These are phyloP conservation scores for Puffinus mauretanicus DNA, from an alignment of 2,113 vertebrate genomes.

Conservation along the genomic window DNA sequence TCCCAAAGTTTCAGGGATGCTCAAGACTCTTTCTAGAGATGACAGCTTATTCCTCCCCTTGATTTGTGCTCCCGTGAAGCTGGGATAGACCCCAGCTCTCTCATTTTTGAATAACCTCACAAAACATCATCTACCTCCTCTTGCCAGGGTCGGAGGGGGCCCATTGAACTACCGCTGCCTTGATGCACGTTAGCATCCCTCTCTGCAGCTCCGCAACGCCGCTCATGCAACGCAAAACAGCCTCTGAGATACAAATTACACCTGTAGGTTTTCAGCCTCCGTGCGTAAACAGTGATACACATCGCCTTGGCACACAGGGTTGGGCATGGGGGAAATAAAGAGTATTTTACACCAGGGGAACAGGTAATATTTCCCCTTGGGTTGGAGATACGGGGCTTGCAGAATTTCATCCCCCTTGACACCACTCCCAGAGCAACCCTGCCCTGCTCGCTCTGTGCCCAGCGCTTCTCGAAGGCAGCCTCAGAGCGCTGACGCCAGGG, in stretches of 20 bases:
- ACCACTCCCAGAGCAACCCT: not conserved
- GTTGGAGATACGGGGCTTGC: not conserved
- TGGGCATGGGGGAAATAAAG: accelerated
- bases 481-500: not conserved
- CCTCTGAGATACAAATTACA: not conserved
- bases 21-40: not conserved
- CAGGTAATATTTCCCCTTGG: not conserved
- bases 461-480: not conserved
- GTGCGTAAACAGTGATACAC: not conserved
- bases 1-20: not conserved
- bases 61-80: not conserved
- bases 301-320: not conserved
- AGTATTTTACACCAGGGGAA: not conserved
- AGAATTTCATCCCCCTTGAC: not conserved
- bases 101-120: not conserved
- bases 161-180: not conserved
- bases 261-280: not conserved
- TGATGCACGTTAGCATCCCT: not conserved
- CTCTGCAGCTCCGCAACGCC: not conserved
- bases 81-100: not conserved
- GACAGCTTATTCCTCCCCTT: not conserved
- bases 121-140: not conserved
- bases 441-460: accelerated
- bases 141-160: accelerated
- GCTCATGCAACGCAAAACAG: not conserved